phyloP scores from a whole-genome alignment of 2,113 vertebrate species.

The Rostratula benghalensis region DNA sequence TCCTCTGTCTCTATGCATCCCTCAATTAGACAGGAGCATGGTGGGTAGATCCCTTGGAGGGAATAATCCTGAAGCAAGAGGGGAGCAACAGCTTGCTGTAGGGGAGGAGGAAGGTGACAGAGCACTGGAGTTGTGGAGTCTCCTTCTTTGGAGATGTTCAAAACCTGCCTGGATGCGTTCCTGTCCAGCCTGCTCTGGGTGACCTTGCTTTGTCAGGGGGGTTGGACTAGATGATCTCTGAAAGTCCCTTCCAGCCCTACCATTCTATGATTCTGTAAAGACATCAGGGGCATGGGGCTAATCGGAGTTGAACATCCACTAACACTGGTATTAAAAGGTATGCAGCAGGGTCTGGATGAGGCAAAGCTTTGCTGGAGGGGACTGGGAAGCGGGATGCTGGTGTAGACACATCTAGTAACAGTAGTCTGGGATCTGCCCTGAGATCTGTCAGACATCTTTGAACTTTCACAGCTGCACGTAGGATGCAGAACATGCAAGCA shows the following conservation, averaged over 20 bases:
- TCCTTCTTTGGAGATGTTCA: neutral
- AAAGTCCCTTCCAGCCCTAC: neutral
- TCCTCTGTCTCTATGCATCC: rapidly evolving
- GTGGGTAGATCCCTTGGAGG: neutral
- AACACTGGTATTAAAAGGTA: neutral
- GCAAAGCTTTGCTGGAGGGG: neutral
- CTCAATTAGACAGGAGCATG: neutral
- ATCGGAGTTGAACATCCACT: neutral
- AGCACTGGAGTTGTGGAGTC: neutral
- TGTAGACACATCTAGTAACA: neutral
- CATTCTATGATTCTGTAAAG: neutral
- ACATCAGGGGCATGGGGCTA: neutral
- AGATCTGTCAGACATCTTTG: neutral
- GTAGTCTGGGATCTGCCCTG: neutral
- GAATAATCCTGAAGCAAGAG: rapidly evolving
- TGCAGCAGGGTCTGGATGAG: neutral
- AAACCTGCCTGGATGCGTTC: neutral
- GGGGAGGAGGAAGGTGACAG: neutral
- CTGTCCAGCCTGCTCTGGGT: neutral
- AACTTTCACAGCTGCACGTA: neutral
- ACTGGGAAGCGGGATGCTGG: neutral
- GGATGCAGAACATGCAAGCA: neutral
- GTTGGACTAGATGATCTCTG: neutral
- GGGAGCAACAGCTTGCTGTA: neutral
- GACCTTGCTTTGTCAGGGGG: neutral